Conservation (phyloP, 37 sponge, comb jelly and placozoan species). For the Tethya wilhelma region DNA sequence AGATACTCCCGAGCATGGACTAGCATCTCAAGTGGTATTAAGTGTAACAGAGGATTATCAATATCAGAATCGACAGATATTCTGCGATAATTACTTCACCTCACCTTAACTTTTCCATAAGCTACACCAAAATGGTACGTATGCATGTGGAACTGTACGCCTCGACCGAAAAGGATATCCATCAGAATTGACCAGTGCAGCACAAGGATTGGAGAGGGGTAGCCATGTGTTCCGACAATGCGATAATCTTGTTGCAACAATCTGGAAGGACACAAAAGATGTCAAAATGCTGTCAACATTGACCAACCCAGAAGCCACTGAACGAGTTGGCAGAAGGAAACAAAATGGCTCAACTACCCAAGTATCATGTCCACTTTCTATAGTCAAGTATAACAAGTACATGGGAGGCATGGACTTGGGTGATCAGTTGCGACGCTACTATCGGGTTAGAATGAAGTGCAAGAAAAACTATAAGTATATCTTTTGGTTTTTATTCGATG, state of each 20-base stretch:
- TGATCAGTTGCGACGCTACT: slow-evolving; percentile 27
- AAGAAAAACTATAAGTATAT: slow-evolving; percentile 41
- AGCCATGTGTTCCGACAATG: not conserved
- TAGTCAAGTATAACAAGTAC: slow-evolving; percentile 18
- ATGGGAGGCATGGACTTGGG: slow-evolving; percentile 37
- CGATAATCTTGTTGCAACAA: not conserved
- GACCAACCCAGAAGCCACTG: not conserved
- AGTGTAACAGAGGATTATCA: not conserved
- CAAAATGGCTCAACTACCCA: slow-evolving; percentile 8
- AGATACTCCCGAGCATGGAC: not conserved
- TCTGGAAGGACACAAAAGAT: not conserved
- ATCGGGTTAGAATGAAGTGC: slow-evolving; percentile 11
- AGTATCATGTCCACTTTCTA: slow-evolving; percentile 7
- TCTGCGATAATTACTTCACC: slow-evolving; percentile 35
- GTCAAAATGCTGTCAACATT: slow-evolving; percentile 10
- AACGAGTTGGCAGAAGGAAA: not conserved
- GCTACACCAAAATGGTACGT: slow-evolving; percentile 10
- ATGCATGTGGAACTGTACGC: slow-evolving; percentile 12
- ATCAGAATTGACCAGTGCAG: too few species aligned
- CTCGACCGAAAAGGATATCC: slow-evolving; percentile 19
- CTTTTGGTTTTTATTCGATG: too few species aligned
- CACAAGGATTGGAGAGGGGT: too few species aligned
- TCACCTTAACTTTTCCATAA: slow-evolving; percentile 1
- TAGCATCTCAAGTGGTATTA: slow-evolving; percentile 3
- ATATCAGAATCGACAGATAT: not conserved